Base-by-base conservation (phyloP, 2,113 vertebrate species). In the Camelus bactrianus region DNA sequence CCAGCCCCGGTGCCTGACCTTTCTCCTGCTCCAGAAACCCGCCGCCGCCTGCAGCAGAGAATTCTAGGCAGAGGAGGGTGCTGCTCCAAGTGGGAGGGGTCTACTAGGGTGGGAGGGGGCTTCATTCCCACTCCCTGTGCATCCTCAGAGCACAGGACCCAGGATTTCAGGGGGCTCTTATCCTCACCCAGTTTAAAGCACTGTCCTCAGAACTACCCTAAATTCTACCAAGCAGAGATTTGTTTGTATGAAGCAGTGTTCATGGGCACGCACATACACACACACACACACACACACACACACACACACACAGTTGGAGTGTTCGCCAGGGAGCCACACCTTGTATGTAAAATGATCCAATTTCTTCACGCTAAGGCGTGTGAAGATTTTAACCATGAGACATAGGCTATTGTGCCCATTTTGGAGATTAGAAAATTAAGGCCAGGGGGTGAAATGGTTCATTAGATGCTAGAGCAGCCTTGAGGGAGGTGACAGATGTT, bases 351-450 rank as follows among this genome's bases (percentile, higher is more conserved):
- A 60, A 80, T 46, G 20, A 52, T 70, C 52, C 17, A 16, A 83
- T 67, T 42, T 22, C 72, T 89, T 76, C 73, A 52, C 81, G 2
- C 26, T 5, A 32, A 17, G 35, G 19, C 20, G 1, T 58, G 15
- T 69, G 69, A 19, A 28, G 13, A 28, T 60, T 62, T 89, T 50
- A 65, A 35, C 77, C 17, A 56, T 62, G 20, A 50, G 56, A 26
- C 13, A 1, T 22, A n/a, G 32, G 32, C 24, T 32, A 2, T 19
- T 58, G 35, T 28, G 26, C 67, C 26, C 30, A 5, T 79, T 82
- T 48, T 93, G 17, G 46, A 94, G 69, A 83, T 56, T 12, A 77
- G 62, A 35, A 89, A 50, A 77, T 86, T 35, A 79, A 93, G 35
- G 50, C 16, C 32, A 58, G 70, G 85, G 28, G 12, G 3, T 75